Evolutionary conservation across 2,888 invertebrate species (phyloP), one percentile per base, ranked within the genome.

Genomic region (Invenusta paracnida): DNA sequence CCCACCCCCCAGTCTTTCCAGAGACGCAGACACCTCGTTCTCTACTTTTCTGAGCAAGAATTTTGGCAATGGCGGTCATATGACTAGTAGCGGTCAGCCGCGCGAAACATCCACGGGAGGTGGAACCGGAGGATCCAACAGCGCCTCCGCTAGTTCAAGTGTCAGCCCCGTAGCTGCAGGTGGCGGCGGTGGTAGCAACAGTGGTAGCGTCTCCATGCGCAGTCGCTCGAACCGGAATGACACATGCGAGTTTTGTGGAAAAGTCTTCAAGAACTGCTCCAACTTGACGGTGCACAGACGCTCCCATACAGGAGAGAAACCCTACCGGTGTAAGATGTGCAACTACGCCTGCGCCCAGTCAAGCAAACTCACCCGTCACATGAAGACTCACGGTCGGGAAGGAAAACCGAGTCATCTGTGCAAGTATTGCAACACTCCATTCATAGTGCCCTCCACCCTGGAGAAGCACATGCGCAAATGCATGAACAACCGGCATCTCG

Each of bases 391-490:
- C 92, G 99, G 99, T 0, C 94, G 98, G 88, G 94, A 96, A 88
- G 98, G 98, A 87, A 98, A 98, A 92, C 98, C 99, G 92, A 98
- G 98, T 87, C 99, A 97, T 92, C 95, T 97, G 88, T 99, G 99
- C 93, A 94, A 98, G 88, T 99, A 98, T 92, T 99, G 99, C 93
- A 96, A 96, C 92, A 99, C 99, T 98, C 99, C 99, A 86, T 99
- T 99, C 93, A 98, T 97, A 84, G 98, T 99, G 88, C 97, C 99
- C 88, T 97, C 98, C 88, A 99, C 99, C 2, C 93, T 99, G 87
- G 99, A 99, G 93, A 99, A 99, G 92, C 99, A 99, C 93, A 99
- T 99, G 98, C 94, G 99, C 86, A 99, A 99, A 93, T 99, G 99
- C 93, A 97, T 99, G 87, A 98, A 90, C 85, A 90, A 90, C 88